A percentile compares a stretch with the other conserved stretches of the same genome.
Evolutionary conservation across 2,113 vertebrate genomes (phyloP).

Genomic region (Meriones unguiculatus): DNA sequence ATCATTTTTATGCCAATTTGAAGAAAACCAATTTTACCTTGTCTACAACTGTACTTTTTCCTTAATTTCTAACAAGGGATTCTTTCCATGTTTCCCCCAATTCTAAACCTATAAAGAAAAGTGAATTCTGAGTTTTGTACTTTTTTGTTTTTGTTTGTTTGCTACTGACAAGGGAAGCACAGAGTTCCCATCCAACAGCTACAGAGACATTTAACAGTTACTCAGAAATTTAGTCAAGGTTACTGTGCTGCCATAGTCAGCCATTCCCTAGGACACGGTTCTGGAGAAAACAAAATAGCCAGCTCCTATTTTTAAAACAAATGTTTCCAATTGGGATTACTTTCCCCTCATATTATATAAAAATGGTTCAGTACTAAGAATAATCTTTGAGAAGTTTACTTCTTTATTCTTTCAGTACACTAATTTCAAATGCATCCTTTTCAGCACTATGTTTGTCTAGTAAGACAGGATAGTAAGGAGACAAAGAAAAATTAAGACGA

Average conservation of each 20-base stretch:
- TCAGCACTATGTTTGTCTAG: neutral
- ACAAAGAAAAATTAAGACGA: neutral
- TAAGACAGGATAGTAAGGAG: neutral
- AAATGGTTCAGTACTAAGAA: neutral
- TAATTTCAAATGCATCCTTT: neutral
- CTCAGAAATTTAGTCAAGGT: neutral
- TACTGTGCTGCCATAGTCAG: rapidly evolving
- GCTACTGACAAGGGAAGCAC: neutral
- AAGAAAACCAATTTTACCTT: neutral
- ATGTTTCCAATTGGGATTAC: neutral
- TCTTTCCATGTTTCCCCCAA: neutral
- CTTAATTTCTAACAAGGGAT: neutral
- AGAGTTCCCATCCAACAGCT: neutral
- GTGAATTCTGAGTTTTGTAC: neutral
- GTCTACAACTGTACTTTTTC: neutral
- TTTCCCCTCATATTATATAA: neutral
- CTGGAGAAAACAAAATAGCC: neutral
- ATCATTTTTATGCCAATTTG: neutral
- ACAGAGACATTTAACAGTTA: neutral
- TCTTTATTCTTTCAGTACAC: neutral
- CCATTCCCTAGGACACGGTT: neutral
- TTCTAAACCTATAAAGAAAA: slow-evolving; percentile 39
- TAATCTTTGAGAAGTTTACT: neutral
- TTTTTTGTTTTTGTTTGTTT: neutral
- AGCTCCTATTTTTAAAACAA: neutral